Evolutionary conservation across 2,113 vertebrate genomes (phyloP).

Genomic region (Eretmochelys imbricata): DNA sequence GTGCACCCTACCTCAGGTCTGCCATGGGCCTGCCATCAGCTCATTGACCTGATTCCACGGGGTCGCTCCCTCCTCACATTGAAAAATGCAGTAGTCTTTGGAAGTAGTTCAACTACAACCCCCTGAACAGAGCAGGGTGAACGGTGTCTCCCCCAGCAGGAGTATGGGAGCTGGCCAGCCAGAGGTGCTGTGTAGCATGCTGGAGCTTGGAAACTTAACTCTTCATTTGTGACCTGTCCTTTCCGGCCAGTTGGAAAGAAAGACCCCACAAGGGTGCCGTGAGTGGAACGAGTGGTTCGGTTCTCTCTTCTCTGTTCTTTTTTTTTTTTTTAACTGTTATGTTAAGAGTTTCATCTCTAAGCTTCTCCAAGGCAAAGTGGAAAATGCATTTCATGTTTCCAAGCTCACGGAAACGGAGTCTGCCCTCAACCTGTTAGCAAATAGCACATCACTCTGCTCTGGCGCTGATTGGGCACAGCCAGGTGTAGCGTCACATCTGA

Average conservation of each 20-base stretch:
- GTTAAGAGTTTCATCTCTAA: slow-evolving; percentile 57
- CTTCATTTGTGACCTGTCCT: background rate
- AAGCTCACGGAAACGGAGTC: slow-evolving; percentile 3
- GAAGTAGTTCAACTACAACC: background rate
- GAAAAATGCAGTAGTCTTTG: background rate
- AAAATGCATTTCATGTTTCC: slow-evolving; percentile 36
- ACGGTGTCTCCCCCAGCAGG: background rate
- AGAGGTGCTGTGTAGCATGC: background rate
- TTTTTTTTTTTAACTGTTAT: slow-evolving; percentile 67
- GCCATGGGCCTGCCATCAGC: background rate
- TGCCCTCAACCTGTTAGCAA: slow-evolving; percentile 31
- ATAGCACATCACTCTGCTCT: slow-evolving; percentile 33
- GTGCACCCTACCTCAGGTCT: background rate
- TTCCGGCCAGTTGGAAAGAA: background rate
- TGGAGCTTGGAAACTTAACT: background rate
- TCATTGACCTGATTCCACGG: background rate
- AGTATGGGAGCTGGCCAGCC: background rate
- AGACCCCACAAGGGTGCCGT: slow-evolving; percentile 34
- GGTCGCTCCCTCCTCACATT: background rate
- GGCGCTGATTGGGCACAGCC: slow-evolving; percentile 31
- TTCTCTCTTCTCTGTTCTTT: slow-evolving; percentile 28
- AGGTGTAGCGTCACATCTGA: slow-evolving; percentile 72
- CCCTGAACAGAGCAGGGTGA: background rate
- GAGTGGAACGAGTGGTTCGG: slow-evolving; percentile 37
- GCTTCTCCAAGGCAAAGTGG: slow-evolving; percentile 60